A percentile compares a stretch with the other conserved stretches of the same genome.
Conservation (phyloP, 2,888 invertebrate genomes). For the Orthonychiurus folsomi region DNA sequence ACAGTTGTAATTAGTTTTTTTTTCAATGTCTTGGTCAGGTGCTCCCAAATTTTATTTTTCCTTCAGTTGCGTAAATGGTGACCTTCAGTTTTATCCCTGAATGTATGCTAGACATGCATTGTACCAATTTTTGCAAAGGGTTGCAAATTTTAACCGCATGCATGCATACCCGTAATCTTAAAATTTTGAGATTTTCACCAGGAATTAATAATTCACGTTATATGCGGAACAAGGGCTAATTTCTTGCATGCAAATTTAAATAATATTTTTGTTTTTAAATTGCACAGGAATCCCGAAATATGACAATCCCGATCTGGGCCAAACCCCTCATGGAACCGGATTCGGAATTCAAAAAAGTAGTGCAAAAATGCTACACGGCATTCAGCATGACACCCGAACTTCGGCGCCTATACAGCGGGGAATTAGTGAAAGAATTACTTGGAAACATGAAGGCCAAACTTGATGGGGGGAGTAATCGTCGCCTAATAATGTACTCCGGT, state of each 20-base stretch:
- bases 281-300: background rate
- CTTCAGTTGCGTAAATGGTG: too few relatives aligned
- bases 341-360: background rate
- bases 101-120: background rate
- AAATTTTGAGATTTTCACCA: background rate
- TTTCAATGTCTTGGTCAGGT: too few relatives aligned
- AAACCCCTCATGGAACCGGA: background rate
- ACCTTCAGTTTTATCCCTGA: too few relatives aligned
- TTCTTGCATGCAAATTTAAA: background rate
- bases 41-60: too few relatives aligned
- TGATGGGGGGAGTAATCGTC: slow-evolving; percentile 43
- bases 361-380: background rate
- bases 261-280: background rate
- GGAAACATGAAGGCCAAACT: background rate
- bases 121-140: too few relatives aligned
- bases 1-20: too few relatives aligned
- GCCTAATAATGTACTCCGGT: slow-evolving; percentile 62
- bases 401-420: slow-evolving; percentile 1
- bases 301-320: background rate
- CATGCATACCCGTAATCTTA: too few relatives aligned
- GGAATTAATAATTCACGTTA: background rate
- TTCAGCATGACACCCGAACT: slow-evolving; percentile 3
- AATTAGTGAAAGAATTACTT: slow-evolving; percentile 2
- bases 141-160: background rate
- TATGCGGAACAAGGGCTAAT: background rate